A percentile compares a stretch with the other conserved stretches of the same genome.
Evolutionary conservation across 2,888 invertebrate species (phyloP).

Genomic region (Chaetoderma sp.): DNA sequence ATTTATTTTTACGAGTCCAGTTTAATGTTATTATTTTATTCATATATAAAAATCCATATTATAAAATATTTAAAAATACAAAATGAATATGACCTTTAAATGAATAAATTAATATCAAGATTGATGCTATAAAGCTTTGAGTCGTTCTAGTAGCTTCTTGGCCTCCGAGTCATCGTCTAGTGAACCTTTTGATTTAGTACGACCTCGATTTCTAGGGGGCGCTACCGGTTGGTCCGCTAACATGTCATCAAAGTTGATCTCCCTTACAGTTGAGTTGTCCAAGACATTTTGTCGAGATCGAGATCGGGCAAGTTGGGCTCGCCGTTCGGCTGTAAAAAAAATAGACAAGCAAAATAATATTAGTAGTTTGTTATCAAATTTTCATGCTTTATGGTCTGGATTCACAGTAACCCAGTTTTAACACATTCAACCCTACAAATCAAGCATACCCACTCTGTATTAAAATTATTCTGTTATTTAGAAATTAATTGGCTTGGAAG

Average conservation of each 20-base stretch:
- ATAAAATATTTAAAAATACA: no score
- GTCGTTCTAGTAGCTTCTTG: conserved; percentile 56
- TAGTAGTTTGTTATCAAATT: conserved; percentile 11
- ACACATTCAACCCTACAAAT: no score
- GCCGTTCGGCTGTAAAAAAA: conserved; percentile 81
- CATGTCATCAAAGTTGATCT: conserved; percentile 61
- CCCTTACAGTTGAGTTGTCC: conserved; percentile 52
- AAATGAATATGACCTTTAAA: no score
- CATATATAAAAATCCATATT: no score
- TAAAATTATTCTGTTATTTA: no score
- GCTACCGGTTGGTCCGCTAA: neutral
- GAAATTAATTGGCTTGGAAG: no score
- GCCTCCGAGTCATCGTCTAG: conserved; percentile 53
- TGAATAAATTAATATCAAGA: no score
- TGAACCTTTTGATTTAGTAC: conserved; percentile 7
- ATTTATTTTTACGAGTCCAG: no score
- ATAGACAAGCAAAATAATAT: conserved; percentile 41
- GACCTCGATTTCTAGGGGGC: conserved; percentile 11
- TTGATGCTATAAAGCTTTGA: conserved; percentile 54
- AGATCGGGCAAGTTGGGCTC: conserved; percentile 90
- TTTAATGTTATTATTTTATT: no score
- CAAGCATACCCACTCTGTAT: no score
- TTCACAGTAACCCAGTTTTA: no score
- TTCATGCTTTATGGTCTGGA: neutral
- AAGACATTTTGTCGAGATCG: conserved; percentile 76